phyloP scores from a whole-genome alignment of 2,113 vertebrate genomes.

The Physeter macrocephalus region DNA sequence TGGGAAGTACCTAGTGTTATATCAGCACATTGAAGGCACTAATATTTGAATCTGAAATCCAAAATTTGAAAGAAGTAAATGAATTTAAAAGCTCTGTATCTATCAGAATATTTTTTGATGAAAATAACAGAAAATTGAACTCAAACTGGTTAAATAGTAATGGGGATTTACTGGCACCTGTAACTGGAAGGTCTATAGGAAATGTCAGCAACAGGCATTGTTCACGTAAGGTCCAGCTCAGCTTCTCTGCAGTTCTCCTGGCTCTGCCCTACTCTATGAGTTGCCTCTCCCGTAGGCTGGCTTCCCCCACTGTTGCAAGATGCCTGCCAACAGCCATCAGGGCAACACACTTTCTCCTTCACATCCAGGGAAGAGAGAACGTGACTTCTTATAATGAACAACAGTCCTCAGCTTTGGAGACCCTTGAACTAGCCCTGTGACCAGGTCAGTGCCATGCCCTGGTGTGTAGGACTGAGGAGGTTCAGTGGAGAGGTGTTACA shows the following conservation, averaged over 20 bases:
- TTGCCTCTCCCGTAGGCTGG: background rate
- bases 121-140: background rate
- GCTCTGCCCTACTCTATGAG: accelerated
- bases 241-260: background rate
- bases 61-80: background rate
- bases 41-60: background rate
- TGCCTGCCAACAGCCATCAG: background rate
- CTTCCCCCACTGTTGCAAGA: background rate
- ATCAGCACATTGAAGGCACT: background rate
- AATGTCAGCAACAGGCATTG: too few relatives aligned
- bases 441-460: background rate
- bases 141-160: background rate
- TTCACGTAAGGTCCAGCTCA: background rate
- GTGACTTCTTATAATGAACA: background rate
- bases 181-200: background rate
- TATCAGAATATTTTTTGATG: background rate
- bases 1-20: background rate
- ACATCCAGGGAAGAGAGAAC: background rate
- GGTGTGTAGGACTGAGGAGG: background rate
- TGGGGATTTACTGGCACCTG: background rate
- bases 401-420: background rate
- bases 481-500: background rate
- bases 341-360: background rate
- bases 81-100: background rate
- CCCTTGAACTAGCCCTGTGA: background rate